A percentile compares a stretch with the other conserved stretches of the same genome.
Conservation (phyloP, 2,797 vertebrate species). For the Pseudochirops corinnae region DNA sequence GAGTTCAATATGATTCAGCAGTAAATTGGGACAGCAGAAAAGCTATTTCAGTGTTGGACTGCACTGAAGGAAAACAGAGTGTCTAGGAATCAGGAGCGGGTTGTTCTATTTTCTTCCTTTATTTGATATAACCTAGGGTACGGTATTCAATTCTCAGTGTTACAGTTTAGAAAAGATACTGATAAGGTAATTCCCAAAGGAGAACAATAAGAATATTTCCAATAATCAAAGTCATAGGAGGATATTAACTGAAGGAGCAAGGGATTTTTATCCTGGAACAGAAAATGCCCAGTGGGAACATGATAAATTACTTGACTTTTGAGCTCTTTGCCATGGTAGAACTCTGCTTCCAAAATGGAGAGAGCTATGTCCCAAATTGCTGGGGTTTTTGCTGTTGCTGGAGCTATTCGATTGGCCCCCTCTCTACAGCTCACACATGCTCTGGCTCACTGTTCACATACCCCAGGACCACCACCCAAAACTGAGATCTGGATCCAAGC, state of each 20-base stretch:
- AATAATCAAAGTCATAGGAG: background rate
- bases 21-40: background rate
- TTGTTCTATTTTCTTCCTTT: background rate
- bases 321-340: too few relatives aligned
- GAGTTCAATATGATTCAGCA: background rate
- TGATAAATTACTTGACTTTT: too few relatives aligned
- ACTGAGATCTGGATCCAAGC: too few relatives aligned
- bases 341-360: too few relatives aligned
- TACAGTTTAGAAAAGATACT: too few relatives aligned
- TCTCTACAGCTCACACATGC: too few relatives aligned
- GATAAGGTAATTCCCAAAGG: background rate
- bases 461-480: too few relatives aligned
- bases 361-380: too few relatives aligned
- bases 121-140: background rate
- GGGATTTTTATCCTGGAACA: background rate
- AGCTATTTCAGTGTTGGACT: background rate
- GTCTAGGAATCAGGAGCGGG: background rate
- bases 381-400: too few relatives aligned
- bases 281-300: background rate
- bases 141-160: background rate
- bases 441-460: too few relatives aligned
- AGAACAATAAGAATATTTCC: background rate
- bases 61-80: background rate
- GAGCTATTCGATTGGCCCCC: too few relatives aligned
- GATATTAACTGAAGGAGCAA: background rate